Conservation (phyloP, 1,140 invertebrate species). For the Heliconius melpomene region DNA sequence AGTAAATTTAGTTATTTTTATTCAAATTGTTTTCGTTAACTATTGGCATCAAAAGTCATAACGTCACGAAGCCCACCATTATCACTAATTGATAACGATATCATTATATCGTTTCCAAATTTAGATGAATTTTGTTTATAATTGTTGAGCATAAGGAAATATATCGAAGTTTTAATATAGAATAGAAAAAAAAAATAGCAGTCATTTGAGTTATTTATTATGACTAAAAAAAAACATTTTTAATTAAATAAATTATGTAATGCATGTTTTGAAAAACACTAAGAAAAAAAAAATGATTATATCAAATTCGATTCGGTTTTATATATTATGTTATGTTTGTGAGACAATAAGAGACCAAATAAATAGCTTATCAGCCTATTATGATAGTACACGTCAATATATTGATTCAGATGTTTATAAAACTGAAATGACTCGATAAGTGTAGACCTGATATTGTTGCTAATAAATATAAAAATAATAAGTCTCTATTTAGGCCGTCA, state of each 20-base stretch:
- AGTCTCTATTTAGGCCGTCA: too few relatives aligned
- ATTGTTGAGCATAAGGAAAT: background rate
- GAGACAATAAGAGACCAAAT: background rate
- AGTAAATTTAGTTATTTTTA: background rate
- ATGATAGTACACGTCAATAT: constrained; percentile 27
- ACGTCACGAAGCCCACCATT: background rate
- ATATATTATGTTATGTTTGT: background rate
- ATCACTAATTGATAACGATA: background rate
- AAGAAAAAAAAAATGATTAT: background rate
- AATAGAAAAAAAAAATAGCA: background rate
- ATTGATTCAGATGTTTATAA: constrained; percentile 35
- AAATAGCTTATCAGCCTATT: constrained; percentile 12
- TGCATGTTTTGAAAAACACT: too few relatives aligned
- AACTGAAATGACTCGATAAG: constrained; percentile 25
- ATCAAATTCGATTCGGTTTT: background rate
- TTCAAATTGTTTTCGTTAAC: background rate
- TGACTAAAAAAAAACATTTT: too few relatives aligned
- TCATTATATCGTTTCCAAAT: background rate
- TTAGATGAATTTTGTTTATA: background rate
- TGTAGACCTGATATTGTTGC: constrained; percentile 32
- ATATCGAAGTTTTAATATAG: background rate
- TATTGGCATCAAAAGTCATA: background rate
- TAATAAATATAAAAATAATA: background rate
- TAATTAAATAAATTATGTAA: too few relatives aligned
- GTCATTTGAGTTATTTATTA: background rate